A percentile compares a stretch with the other conserved stretches of the same genome.
These are phyloP conservation scores for Colius striatus DNA, from an alignment of 2,113 vertebrate genomes.

Conservation along the genomic window DNA sequence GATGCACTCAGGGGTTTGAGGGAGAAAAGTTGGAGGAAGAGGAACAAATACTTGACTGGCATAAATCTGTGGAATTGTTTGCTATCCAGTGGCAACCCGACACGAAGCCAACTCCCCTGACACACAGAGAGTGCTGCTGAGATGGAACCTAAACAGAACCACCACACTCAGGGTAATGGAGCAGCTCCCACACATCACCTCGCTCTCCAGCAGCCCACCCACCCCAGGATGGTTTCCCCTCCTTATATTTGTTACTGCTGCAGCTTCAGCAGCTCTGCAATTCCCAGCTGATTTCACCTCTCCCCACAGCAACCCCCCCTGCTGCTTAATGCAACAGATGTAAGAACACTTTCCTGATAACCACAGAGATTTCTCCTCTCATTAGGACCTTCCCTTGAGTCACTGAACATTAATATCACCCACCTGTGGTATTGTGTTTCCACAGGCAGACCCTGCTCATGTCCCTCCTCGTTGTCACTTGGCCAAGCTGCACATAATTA, in stretches of 20 bases:
- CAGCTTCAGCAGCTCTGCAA: neutral
- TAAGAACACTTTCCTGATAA: slow-evolving; percentile 13
- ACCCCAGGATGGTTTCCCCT: neutral
- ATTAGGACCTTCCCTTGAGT: slow-evolving; percentile 18
- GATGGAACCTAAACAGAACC: slow-evolving; percentile 6
- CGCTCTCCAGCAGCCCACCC: neutral
- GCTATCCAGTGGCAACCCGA: neutral
- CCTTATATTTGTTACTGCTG: neutral
- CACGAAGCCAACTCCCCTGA: neutral
- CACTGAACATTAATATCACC: slow-evolving; percentile 40
- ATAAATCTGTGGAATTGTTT: slow-evolving; percentile 28
- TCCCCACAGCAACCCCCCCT: neutral
- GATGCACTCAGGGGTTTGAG: neutral
- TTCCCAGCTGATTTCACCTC: slow-evolving; percentile 31
- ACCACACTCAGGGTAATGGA: neutral
- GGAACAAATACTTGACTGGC: slow-evolving; percentile 10
- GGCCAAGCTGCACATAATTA: slow-evolving; percentile 45
- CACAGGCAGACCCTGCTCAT: neutral
- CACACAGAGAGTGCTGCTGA: neutral
- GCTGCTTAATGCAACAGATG: slow-evolving; percentile 1
- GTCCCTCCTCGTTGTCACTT: neutral
- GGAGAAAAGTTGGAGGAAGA: neutral
- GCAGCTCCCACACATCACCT: neutral
- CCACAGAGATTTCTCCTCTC: slow-evolving; percentile 24
- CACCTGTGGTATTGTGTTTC: slow-evolving; percentile 29